Evolutionary conservation across 2,888 invertebrate genomes (phyloP).

Genomic region (Tachina lurida): DNA sequence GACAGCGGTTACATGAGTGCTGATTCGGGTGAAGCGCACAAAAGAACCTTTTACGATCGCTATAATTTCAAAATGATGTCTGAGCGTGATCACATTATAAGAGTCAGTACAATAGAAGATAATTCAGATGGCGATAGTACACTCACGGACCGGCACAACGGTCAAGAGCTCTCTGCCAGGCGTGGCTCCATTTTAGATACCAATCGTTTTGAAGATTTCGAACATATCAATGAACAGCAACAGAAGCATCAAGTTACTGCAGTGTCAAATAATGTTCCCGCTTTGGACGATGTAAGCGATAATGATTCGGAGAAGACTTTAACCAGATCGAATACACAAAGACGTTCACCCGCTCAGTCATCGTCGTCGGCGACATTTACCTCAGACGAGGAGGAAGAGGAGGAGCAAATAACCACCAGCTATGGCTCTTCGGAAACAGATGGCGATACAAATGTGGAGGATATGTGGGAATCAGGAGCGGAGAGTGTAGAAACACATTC

Average conservation of each 20-base stretch:
- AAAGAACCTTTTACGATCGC: conserved; percentile 83
- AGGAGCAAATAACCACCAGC: conserved; percentile 86
- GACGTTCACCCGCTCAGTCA: conserved; percentile 65
- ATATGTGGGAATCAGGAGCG: conserved; percentile 93
- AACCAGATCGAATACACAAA: conserved; percentile 73
- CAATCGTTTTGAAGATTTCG: conserved; percentile 77
- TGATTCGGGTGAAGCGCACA: conserved; percentile 87
- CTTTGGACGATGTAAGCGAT: conserved; percentile 75
- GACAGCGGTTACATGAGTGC: conserved; percentile 94
- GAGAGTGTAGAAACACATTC: conserved; percentile 94
- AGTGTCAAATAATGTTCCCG: conserved; percentile 7
- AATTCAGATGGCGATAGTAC: conserved; percentile 77
- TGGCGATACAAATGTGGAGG: conserved; percentile 89
- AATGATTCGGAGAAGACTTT: conserved; percentile 79
- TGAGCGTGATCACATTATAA: conserved; percentile 78
- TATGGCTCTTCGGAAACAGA: conserved; percentile 85
- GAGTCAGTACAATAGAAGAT: conserved; percentile 81
- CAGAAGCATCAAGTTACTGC: neutral
- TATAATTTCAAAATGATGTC: conserved; percentile 81
- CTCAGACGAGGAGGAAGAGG: conserved; percentile 83
- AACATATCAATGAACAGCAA: conserved; percentile 77
- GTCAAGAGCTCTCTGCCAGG: conserved; percentile 56
- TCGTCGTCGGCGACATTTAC: conserved; percentile 73
- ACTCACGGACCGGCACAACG: conserved; percentile 70
- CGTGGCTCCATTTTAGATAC: conserved; percentile 73